Base-by-base conservation (phyloP, 2,888 invertebrate genomes). In the Platerodrilus igneus region DNA sequence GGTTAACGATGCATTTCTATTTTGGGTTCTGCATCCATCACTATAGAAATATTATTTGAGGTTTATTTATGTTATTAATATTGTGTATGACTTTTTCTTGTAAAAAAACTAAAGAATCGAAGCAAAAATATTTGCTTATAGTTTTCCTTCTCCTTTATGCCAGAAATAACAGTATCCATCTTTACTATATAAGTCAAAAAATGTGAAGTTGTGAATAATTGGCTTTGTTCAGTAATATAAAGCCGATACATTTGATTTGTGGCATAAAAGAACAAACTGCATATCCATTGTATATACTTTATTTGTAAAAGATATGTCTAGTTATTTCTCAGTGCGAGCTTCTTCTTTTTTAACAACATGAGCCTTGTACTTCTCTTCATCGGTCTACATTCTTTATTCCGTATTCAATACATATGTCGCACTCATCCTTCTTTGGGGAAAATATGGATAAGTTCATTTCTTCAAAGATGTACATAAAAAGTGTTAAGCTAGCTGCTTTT, bases 361-460 rank as follows among this genome's bases (percentile, higher is more conserved):
- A n/a, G n/a, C n/a, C n/a, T n/a, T n/a, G n/a, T n/a, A n/a, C n/a
- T n/a, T n/a, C n/a, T n/a, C n/a, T n/a, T n/a, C n/a, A 15, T 27
- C 25, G n/a, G 40, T 31, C 45, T 13, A 37, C 21, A 14, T 29
- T 43, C 25, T 43, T 40, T 49, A 20, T 45, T 44, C 14, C 14
- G 25, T 26, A 10, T 14, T 8, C 8, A 4, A 23, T 19, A 41
- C 45, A 34, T n/a, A n/a, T n/a, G n/a, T n/a, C n/a, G n/a, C n/a
- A n/a, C n/a, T n/a, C n/a, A n/a, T n/a, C n/a, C n/a, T 45, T 50
- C 19, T 45, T 41, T 22, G 48, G 46, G n/a, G 14, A 18, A 30
- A 37, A 47, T 11, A 48, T 22, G 8, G 32, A 23, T n/a, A 47
- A 8, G 22, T 50, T 50, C 6, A 32, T 13, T 18, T 41, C 37